These are phyloP conservation scores for Oreotragus oreotragus DNA, from an alignment of 2,113 vertebrate species.

Conservation along the genomic window DNA sequence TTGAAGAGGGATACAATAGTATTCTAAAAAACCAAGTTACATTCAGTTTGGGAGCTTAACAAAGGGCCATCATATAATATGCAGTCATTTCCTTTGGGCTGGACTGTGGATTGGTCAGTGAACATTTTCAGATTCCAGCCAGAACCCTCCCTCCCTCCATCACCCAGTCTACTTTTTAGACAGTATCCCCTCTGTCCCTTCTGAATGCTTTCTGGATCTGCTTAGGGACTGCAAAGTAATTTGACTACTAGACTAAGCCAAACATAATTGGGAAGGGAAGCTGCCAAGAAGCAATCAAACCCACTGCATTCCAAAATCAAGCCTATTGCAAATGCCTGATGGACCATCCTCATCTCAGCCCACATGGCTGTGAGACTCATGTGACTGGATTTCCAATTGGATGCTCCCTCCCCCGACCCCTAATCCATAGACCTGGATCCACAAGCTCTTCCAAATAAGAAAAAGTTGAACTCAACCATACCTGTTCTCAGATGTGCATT, in stretches of 20 bases:
- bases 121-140: background rate
- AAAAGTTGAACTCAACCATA: background rate
- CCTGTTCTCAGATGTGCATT: background rate
- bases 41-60: background rate
- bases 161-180: constrained; percentile 11
- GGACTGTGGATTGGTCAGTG: background rate
- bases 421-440: background rate
- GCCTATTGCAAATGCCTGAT: constrained; percentile 18
- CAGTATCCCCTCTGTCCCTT: background rate
- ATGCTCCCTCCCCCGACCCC: background rate
- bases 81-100: background rate
- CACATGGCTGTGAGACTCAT: background rate
- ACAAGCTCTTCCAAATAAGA: background rate
- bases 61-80: background rate
- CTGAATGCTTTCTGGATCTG: constrained; percentile 21
- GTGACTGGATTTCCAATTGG: background rate
- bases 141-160: background rate
- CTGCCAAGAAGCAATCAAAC: constrained; percentile 57
- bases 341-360: background rate
- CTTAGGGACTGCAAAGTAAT: constrained; percentile 42
- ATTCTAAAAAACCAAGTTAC: background rate
- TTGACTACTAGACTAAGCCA: constrained; percentile 52
- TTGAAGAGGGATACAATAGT: background rate
- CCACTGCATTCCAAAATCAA: constrained; percentile 47
- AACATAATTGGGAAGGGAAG: constrained; percentile 46